A percentile compares a stretch with the other conserved stretches of the same genome.
These are phyloP conservation scores for Amblyraja radiata DNA, from an alignment of 2,797 vertebrate genomes.

Conservation along the genomic window DNA sequence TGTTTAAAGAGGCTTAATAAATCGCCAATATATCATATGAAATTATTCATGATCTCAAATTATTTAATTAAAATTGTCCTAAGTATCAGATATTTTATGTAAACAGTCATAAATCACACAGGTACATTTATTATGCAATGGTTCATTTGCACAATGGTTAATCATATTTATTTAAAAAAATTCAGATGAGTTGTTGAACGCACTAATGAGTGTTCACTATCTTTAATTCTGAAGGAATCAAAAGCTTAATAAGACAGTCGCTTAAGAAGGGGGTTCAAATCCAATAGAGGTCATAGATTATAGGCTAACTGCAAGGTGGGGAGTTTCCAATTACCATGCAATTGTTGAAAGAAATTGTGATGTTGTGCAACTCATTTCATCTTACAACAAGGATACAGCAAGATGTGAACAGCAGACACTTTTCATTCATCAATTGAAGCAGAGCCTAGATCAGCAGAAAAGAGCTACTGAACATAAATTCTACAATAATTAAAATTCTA, in stretches of 20 bases:
- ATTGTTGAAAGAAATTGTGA: background rate
- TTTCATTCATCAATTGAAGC: background rate
- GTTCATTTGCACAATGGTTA: background rate
- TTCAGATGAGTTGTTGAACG: too few relatives aligned
- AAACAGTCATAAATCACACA: background rate
- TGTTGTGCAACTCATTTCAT: background rate
- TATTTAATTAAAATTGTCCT: background rate
- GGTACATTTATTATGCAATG: background rate
- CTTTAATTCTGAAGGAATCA: conserved; percentile 3
- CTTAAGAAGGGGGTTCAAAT: background rate
- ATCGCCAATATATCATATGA: background rate
- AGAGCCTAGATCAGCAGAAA: background rate
- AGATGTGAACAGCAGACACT: background rate
- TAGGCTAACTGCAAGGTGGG: background rate
- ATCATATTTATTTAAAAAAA: background rate
- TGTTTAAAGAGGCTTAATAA: background rate
- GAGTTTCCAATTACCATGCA: background rate
- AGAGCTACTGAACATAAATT: background rate
- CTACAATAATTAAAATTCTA: background rate
- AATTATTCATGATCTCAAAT: background rate
- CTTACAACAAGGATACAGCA: background rate
- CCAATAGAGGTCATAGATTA: background rate
- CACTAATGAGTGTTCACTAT: background rate
- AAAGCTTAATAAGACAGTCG: background rate
- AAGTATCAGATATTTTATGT: background rate